Percentiles rank a stretch among this genome's conserved stretches.
phyloP scores from a whole-genome alignment of 2,797 vertebrate species.

The Masticophis lateralis region DNA sequence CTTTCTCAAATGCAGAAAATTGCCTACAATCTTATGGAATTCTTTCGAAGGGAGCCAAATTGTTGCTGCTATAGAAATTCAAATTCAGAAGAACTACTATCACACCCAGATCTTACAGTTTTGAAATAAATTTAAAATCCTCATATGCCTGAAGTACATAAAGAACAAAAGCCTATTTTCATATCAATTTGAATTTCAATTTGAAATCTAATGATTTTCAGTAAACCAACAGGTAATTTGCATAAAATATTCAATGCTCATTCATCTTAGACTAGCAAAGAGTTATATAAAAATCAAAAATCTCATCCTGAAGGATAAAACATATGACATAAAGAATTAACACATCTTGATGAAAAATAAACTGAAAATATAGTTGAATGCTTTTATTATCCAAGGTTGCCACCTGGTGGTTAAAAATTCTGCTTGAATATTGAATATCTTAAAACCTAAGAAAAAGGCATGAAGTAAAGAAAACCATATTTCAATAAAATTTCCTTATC shows the following conservation, averaged over 20 bases:
- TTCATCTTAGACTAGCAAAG: not conserved
- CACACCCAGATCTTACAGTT: not conserved
- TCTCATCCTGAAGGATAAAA: not conserved
- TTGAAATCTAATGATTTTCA: not conserved
- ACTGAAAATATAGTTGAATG: not conserved
- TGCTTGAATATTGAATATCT: not conserved
- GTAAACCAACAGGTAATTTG: not conserved
- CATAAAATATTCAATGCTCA: not conserved
- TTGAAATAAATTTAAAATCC: not conserved
- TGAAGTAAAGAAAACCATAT: rapidly evolving
- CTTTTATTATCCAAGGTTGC: slow-evolving; percentile 46
- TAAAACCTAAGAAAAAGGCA: not conserved
- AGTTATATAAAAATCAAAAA: not conserved
- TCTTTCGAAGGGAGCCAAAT: not conserved
- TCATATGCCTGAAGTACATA: not conserved
- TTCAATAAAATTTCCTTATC: not conserved
- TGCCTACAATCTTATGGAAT: not conserved
- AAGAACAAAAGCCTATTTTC: not conserved
- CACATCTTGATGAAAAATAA: not conserved
- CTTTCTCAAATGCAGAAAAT: not conserved
- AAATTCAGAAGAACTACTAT: not conserved
- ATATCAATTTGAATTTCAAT: not conserved
- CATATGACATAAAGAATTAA: rapidly evolving
- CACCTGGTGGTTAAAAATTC: slow-evolving; percentile 52
- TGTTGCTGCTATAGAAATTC: not conserved